Conservation (phyloP, 1,140 invertebrate genomes). For the Drosophila lacteicornis region DNA sequence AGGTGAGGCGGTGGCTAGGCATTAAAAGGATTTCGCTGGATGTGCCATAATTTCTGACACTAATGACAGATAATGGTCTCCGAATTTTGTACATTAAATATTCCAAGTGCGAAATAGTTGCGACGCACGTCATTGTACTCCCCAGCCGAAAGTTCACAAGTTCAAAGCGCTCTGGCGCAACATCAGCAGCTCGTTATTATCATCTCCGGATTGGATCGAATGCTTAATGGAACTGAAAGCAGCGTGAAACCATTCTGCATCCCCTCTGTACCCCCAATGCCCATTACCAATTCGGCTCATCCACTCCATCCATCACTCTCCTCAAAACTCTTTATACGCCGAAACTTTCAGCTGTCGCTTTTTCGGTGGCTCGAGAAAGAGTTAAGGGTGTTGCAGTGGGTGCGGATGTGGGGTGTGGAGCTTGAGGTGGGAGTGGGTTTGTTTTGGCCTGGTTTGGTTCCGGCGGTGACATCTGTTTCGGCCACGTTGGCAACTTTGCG, state of each 20-base stretch:
- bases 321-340: conserved; percentile 39
- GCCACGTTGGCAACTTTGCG: conserved; percentile 73
- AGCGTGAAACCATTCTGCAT: conserved; percentile 27
- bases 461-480: conserved; percentile 74
- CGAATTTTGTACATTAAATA: conserved; percentile 55
- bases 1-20: conserved; percentile 28
- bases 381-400: background rate
- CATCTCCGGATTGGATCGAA: conserved; percentile 40
- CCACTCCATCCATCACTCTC: conserved; percentile 41
- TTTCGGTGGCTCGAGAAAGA: conserved; percentile 16
- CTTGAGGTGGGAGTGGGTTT: conserved; percentile 4
- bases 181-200: conserved; percentile 5
- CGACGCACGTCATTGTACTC: conserved; percentile 14
- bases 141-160: conserved; percentile 33
- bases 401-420: background rate
- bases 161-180: conserved; percentile 46
- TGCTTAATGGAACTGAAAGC: conserved; percentile 68
- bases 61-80: conserved; percentile 70
- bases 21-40: conserved; percentile 61
- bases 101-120: conserved; percentile 54
- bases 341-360: conserved; percentile 54
- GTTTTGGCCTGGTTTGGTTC: conserved; percentile 44
- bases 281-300: conserved; percentile 17
- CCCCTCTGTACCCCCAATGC: conserved; percentile 1
- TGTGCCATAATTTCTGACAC: conserved; percentile 60